phyloP scores from a whole-genome alignment of 64 coral and sea anemone genomes.

The Montipora efflorescens region DNA sequence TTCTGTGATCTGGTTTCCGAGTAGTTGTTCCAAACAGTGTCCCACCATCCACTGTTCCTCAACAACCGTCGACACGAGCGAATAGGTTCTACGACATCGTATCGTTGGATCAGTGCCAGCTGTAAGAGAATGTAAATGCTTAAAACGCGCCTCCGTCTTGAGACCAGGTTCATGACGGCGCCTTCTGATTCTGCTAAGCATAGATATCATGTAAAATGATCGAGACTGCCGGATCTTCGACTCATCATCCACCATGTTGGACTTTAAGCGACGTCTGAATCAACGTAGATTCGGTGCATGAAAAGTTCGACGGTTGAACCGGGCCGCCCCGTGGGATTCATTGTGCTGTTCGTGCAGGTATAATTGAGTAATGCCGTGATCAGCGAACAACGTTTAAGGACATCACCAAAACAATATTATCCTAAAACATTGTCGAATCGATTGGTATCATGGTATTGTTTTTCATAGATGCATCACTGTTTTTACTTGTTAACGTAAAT shows the following conservation, averaged over 20 bases:
- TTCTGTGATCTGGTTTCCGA: slow-evolving; percentile 11
- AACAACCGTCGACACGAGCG: neutral
- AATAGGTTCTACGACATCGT: neutral
- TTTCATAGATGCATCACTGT: too few species aligned
- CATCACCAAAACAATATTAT: too few species aligned
- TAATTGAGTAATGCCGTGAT: too few species aligned
- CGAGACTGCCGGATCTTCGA: neutral
- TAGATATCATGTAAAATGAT: neutral
- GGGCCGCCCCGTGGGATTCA: too few species aligned
- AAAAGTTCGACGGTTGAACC: too few species aligned
- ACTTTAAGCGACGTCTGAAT: neutral
- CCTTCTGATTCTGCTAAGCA: neutral
- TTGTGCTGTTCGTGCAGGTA: too few species aligned
- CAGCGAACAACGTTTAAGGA: too few species aligned
- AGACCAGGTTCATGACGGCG: neutral
- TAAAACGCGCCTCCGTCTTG: neutral
- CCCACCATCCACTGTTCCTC: slow-evolving; percentile 4
- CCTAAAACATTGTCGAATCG: too few species aligned
- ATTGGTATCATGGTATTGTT: too few species aligned
- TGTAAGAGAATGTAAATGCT: neutral
- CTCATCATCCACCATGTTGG: neutral
- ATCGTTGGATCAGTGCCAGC: slow-evolving; percentile 5
- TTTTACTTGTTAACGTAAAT: too few species aligned
- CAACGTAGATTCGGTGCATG: neutral
- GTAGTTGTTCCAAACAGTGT: neutral